Conservation (phyloP, 2,113 vertebrate genomes). For the Lucifuga dentata region DNA sequence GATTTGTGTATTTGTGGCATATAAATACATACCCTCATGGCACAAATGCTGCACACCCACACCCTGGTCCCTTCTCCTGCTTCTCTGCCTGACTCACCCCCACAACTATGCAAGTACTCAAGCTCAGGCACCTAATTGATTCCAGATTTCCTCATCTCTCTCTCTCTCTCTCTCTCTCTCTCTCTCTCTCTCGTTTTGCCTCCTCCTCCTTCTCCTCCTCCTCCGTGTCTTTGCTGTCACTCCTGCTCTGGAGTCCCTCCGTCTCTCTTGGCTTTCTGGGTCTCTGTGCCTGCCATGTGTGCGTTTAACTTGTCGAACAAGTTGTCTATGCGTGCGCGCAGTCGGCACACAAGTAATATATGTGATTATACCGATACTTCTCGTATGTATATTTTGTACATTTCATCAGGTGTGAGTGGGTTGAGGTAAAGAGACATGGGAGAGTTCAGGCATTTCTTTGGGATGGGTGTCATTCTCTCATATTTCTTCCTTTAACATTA, state of each 20-base stretch:
- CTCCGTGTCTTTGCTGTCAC: conserved; percentile 53
- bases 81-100: conserved; percentile 76
- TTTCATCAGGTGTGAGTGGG: too few relatives aligned
- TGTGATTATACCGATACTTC: too few relatives aligned
- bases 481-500: neutral
- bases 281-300: conserved; percentile 51
- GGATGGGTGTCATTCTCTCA: neutral
- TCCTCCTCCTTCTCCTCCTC: conserved; percentile 17
- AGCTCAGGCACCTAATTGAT: conserved; percentile 80
- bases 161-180: neutral
- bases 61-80: conserved; percentile 57
- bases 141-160: conserved; percentile 76
- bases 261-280: conserved; percentile 41
- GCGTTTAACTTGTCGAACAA: neutral
- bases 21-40: conserved; percentile 40
- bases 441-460: neutral
- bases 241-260: conserved; percentile 48
- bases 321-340: too few relatives aligned
- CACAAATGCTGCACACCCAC: conserved; percentile 42
- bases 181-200: conserved; percentile 42
- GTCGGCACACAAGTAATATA: too few relatives aligned
- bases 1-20: conserved; percentile 36
- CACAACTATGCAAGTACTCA: conserved; percentile 79
- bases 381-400: too few relatives aligned
- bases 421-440: too few relatives aligned